Evolutionary conservation across 2,797 vertebrate species (phyloP), one percentile per base, ranked within the genome.

Genomic region (Sciaenops ocellatus): DNA sequence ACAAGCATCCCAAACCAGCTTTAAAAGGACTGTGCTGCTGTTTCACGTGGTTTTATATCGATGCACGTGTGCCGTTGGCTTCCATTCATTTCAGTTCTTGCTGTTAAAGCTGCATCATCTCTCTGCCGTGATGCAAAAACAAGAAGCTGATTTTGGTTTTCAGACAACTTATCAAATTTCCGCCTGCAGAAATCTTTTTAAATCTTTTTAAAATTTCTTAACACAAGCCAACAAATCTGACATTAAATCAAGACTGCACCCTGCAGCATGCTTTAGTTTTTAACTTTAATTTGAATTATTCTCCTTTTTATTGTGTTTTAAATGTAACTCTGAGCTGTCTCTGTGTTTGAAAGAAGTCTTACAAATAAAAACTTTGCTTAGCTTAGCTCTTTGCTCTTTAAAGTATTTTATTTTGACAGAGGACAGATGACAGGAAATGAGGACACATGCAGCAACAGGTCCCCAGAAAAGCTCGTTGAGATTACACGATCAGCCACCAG

Each of bases 381-480:
- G 34, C 34, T 38, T 38, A 9, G 34, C n/a, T n/a, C n/a, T n/a
- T n/a, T n/a, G n/a, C n/a, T 38, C 34, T 38, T 38, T 38, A 0
- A 9, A 38, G 34, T 9, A 38, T 38, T 38, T 38, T 38, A 38
- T 38, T 38, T 38, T 38, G 34, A 38, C 34, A 38, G 34, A 38
- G 34, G 34, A 38, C 34, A 34, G 38, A 6, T 16, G 41, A 55
- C 50, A 63, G 44, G 59, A 63, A 62, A 50, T 30, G 30, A 78
- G 18, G 52, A 18, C 50, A 18, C 50, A 38, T 8, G 15, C 18
- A 17, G 22, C 55, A 28, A 51, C 57, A 7, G 28, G 3, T 16
- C n/a, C 20, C 2, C n/a, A 4, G 6, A 20, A 20, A 26, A 61
- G 34, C 34, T 38, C 0, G 8, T 9, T 38, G 34, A 41, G 9